Base-by-base conservation (phyloP, 2,113 vertebrate genomes). In the Callospermophilus lateralis region DNA sequence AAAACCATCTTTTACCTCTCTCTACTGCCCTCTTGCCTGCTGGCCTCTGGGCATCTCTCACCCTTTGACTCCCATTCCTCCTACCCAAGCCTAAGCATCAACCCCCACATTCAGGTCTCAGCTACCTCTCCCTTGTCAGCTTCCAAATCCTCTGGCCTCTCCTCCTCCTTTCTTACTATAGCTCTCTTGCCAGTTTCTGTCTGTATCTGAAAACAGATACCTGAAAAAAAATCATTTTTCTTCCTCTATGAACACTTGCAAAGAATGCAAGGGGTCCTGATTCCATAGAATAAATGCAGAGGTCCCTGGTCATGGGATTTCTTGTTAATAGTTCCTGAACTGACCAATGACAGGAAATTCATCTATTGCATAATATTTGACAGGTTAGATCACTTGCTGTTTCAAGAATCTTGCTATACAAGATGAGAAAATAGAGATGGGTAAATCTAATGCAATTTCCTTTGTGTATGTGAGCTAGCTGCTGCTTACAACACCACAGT, bases 371-470 rank as follows among this genome's bases (percentile, higher is more conserved):
- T 98, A 97, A 98, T 32, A 93, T 92, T 80, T 86, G 78, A 97
- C 68, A 97, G 4, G 72, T 92, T 78, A 92, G 89, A 92, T 84
- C 80, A 97, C 89, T 97, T 15, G 74, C 95, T 9, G 4, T 67
- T 39, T 55, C 72, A 55, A 93, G 88, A 53, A 63, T 78, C 89
- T 95, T 95, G 91, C 94, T 96, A 1, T 53, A 80, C 0, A 39
- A 74, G 96, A 94, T 34, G 63, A 96, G 90, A 79, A 87, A 95
- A 48, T 16, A 85, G 94, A 96, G 80, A 97, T 0, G 77, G 70
- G 61, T 94, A 76, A 30, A 97, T 86, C 97, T 96, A 97, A 92
- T 91, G 98, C 90, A 92, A n/a, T 97, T 97, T 98, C 90, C 96
- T 97, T 63, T 89, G 84, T 79, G 74, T 84, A 81, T 92, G 3